These are phyloP conservation scores for Leptura quadrifasciata DNA, from an alignment of 2,888 invertebrate genomes.

Conservation along the genomic window DNA sequence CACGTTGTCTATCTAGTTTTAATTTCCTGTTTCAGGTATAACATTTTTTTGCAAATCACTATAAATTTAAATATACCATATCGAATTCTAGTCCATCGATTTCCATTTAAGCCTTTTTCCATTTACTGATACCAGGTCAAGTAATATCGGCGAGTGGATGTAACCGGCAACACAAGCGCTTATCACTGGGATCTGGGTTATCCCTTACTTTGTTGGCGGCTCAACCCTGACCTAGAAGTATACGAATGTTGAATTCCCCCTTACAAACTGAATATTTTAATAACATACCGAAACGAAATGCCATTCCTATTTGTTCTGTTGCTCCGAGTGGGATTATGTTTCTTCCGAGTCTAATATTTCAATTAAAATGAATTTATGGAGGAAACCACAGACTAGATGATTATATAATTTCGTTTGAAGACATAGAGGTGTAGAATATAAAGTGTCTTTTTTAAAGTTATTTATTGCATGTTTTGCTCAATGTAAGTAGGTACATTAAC, in stretches of 20 bases:
- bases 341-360: slow-evolving; percentile 12
- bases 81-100: not conserved
- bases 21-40: too few species aligned
- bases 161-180: not conserved
- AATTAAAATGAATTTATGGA: slow-evolving; percentile 36
- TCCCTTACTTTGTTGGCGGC: not conserved
- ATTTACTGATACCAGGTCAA: not conserved
- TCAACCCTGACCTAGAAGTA: slow-evolving; percentile 26
- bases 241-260: slow-evolving; percentile 1
- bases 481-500: too few species aligned
- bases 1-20: too few species aligned
- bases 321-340: slow-evolving; percentile 9
- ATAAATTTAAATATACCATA: not conserved
- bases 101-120: not conserved
- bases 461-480: too few species aligned
- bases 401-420: slow-evolving; percentile 3
- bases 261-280: slow-evolving; percentile 15
- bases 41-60: not conserved
- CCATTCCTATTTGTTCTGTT: slow-evolving; percentile 11
- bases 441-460: too few species aligned
- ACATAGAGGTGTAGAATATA: not conserved
- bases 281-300: slow-evolving; percentile 26
- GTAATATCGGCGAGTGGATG: not conserved
- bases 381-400: slow-evolving; percentile 1
- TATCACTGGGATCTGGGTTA: slow-evolving; percentile 14